Evolutionary conservation across 2,797 vertebrate genomes (phyloP), one percentile per base, ranked within the genome.

Genomic region (Neoniphon sammara): DNA sequence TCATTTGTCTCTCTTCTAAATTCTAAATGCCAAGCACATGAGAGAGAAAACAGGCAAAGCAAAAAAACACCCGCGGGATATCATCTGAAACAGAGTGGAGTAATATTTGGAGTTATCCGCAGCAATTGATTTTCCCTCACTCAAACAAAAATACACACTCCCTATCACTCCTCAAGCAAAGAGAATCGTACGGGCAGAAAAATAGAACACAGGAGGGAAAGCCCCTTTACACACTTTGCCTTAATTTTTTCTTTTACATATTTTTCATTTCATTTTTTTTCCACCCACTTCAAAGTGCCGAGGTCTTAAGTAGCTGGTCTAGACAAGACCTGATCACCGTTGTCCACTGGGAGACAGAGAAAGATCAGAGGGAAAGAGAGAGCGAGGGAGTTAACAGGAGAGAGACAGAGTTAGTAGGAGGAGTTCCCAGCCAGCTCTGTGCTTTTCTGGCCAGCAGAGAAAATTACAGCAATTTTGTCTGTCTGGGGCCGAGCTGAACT

Each of bases 401-500:
- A 50, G 47, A 50, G 62, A 34, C 7, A 6, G 42, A 25, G 39
- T 27, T 44, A 27, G 46, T 10, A 23, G 23, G 36, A 67, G 39
- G 36, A 47, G 55, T 72, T 63, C 46, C 55, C 12, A 9, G 18
- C 23, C 18, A 17, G 31, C 18, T 36, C 17, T 52, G 39, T 18
- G 57, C 44, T 63, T 63, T 55, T 50, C n/a, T 55, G 59, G 31
- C 63, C 59, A 12, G 54, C 70, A 52, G 23, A 44, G 15, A 36
- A 75, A 77, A 86, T 73, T 73, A 80, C 68, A 77, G 69, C 60
- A 72, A 78, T 82, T 63, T 82, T 83, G 47, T 66, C 66, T 70
- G 34, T 57, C 69, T 66, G 30, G 50, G 36, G 46, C 67, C 69
- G 50, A 39, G 55, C 55, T 66, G 68, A 72, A 78, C 64, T 66